Base-by-base conservation (phyloP, 2,888 invertebrate species). In the Pachymerium ferrugineum region DNA sequence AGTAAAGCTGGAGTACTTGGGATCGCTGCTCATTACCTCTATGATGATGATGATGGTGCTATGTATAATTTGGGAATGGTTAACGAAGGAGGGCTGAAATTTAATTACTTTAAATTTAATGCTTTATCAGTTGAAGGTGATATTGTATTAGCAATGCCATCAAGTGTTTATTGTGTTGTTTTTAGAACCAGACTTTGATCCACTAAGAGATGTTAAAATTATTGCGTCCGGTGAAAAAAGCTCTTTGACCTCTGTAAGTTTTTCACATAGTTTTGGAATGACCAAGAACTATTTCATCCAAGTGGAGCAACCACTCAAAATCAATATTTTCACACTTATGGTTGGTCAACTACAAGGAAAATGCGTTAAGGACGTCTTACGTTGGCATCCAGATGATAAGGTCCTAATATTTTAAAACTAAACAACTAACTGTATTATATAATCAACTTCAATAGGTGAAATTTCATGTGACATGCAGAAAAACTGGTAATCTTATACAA, bases 251-350 rank as follows among this genome's bases (percentile, higher is more conserved):
- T 77, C 78, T 74, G 79, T 81, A 69, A 77, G 79, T 3, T 86
- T 86, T 79, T 83, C 82, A 76, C 87, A 87, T 79, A 86, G 85
- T 76, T 86, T 86, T 78, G 85, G 83, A 12, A 82, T 87, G 79
- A 84, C 85, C 0, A 82, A 85, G 74, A 84, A 86, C 75, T 85
- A 84, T 78, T 79, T 85, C 31, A 80, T 87, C 25, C 82, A 86
- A 74, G 79, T 86, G 42, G 86, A 87, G 77, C 84, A 84, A 75
- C 85, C 86, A 0, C 76, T 86, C 30, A 78, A 81, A 8, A 78
- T 83, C 30, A 84, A 82, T 77, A 79, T 81, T 8, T 76, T 82
- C 25, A 83, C 82, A 75, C 77, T 85, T 28, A 78, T 83, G n/a
- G 78, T 82, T 0, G 79, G 81, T 42, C 79, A 80, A 35, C 75